Conservation (phyloP, 1,140 invertebrate genomes). For the Diabrotica undecimpunctata region DNA sequence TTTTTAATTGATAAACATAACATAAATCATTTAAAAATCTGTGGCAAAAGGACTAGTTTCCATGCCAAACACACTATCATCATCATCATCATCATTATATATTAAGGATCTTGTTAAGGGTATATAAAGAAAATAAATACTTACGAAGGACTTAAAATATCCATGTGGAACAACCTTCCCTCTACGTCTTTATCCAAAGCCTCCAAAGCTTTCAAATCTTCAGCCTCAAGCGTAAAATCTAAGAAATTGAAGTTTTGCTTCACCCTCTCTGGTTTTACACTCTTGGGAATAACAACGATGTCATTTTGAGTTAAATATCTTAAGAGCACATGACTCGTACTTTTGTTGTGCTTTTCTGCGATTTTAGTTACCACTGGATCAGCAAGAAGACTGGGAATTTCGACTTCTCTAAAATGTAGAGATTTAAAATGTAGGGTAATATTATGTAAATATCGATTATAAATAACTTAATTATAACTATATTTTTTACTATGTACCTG, state of each 20-base stretch:
- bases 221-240: conserved; percentile 56
- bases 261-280: conserved; percentile 67
- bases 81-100: too few relatives aligned
- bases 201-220: conserved; percentile 55
- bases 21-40: too few relatives aligned
- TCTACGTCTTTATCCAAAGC: conserved; percentile 56
- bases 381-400: conserved; percentile 64
- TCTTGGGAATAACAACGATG: conserved; percentile 80
- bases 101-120: too few relatives aligned
- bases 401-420: conserved; percentile 28
- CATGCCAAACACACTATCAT: too few relatives aligned
- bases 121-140: too few relatives aligned
- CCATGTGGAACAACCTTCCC: conserved; percentile 28
- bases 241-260: conserved; percentile 62
- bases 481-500: conserved; percentile 22
- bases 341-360: conserved; percentile 64
- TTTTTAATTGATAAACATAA: too few relatives aligned
- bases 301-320: conserved; percentile 70
- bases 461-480: neutral
- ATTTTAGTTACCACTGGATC: conserved; percentile 66
- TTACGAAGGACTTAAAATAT: neutral
- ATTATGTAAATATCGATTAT: too few relatives aligned
- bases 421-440: too few relatives aligned
- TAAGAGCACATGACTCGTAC: conserved; percentile 74
- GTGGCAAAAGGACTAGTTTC: too few relatives aligned